A percentile compares a stretch with the other conserved stretches of the same genome.
These are phyloP conservation scores for Gymnobelideus leadbeateri DNA, from an alignment of 2,113 vertebrate species.

Conservation along the genomic window DNA sequence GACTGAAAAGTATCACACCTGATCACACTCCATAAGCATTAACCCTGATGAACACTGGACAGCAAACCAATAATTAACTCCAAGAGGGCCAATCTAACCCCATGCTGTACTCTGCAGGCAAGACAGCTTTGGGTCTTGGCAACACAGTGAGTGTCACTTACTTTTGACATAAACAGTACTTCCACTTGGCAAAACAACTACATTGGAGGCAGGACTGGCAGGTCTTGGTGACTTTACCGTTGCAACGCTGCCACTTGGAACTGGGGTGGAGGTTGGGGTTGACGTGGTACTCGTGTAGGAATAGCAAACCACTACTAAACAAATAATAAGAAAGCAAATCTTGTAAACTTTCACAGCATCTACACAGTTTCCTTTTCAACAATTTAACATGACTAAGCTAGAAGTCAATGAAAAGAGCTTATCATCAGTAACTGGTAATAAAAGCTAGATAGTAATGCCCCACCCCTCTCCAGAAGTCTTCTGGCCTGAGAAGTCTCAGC, in stretches of 20 bases:
- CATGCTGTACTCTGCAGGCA: conserved; percentile 56
- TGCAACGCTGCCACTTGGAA: conserved; percentile 89
- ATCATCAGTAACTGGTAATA: not conserved
- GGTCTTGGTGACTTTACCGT: conserved; percentile 95
- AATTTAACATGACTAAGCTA: conserved; percentile 71
- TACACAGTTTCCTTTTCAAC: conserved; percentile 72
- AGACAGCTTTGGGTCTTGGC: conserved; percentile 64
- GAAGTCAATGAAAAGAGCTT: conserved; percentile 46
- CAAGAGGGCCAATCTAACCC: conserved; percentile 57
- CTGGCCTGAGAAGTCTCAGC: not conserved
- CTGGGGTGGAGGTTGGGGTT: conserved; percentile 92
- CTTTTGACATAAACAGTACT: conserved; percentile 98
- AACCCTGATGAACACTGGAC: conserved; percentile 52
- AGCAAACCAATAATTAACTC: conserved; percentile 54
- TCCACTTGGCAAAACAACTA: conserved; percentile 97
- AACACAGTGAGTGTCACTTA: conserved; percentile 86
- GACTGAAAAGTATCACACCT: conserved; percentile 62
- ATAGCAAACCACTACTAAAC: conserved; percentile 97
- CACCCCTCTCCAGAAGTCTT: not conserved
- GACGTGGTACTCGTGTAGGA: conserved; percentile 98
- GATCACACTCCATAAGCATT: conserved; percentile 53
- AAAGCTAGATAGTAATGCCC: not conserved
- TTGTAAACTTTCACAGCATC: conserved; percentile 79
- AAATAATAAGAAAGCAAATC: conserved; percentile 82
- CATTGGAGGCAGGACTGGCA: conserved; percentile 96